Base-by-base conservation (phyloP, 2,888 invertebrate species). In the Therioaphis trifolii region DNA sequence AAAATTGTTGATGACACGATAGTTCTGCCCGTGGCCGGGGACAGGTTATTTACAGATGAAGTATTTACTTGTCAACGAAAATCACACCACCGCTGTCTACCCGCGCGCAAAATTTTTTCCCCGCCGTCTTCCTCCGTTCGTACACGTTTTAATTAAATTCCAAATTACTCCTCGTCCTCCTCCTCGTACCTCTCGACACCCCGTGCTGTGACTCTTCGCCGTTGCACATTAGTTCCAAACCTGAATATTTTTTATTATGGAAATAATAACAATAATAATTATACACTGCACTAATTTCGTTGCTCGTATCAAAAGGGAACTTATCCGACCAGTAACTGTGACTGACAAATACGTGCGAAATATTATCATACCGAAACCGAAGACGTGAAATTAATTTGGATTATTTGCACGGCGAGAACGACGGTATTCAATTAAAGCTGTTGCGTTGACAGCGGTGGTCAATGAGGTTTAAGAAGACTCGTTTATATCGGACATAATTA, bases 31-130 rank as follows among this genome's bases (percentile, higher is more conserved):
- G 24, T 4, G 11, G 66, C 15, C 7, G 11, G 21, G n/a, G 24
- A 58, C 21, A 40, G 40, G 35, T 58, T 58, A 74, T 74, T 58
- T 74, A 24, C 55, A 74, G 40, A 74, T 24, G 55, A 58, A 74
- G 58, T 58, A 74, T 74, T 74, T 74, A 74, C 74, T 74, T 74
- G 74, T 74, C 74, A 35, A 74, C 55, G 58, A 55, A 74, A 40
- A 74, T 74, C 74, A 55, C 74, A 29, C 74, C 9, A 40, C 49
- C 18, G 18, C 14, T 18, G 15, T n/a, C n/a, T n/a, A n/a, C 49
- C n/a, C 21, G 7, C 21, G 55, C 0, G 58, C 40, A 18, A n/a
- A n/a, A 11, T 61, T 61, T 61, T 58, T 18, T 43, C 14, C 52
- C 24, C 29, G 15, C n/a, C n/a, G n/a, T 5, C 14, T 18, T 18